Conservation (phyloP, 2,888 invertebrate genomes). For the Buathra laborator region DNA sequence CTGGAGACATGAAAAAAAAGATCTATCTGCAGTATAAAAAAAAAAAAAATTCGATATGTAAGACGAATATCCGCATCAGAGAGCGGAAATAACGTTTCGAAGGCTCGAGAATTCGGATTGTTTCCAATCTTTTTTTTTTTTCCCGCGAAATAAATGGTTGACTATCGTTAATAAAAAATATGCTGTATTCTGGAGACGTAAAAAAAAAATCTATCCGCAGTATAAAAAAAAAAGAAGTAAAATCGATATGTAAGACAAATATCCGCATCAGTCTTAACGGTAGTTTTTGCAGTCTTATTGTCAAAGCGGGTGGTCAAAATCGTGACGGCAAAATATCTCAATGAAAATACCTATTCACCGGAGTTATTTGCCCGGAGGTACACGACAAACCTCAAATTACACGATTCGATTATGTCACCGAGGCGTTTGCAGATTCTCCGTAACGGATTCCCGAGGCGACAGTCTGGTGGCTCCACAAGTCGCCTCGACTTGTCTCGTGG, state of each 20-base stretch:
- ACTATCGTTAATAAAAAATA: no score
- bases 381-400: slow-evolving; percentile 4
- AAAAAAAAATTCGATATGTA: neutral
- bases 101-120: no score
- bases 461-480: neutral
- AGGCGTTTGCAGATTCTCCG: slow-evolving; percentile 23
- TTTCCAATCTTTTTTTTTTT: no score
- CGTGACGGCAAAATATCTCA: neutral
- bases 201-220: neutral
- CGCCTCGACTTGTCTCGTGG: neutral
- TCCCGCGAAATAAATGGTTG: no score
- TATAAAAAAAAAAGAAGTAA: neutral
- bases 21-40: neutral
- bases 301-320: neutral
- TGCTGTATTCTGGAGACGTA: neutral
- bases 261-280: neutral
- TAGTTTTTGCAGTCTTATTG: neutral
- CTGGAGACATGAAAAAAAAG: neutral
- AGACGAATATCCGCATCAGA: neutral
- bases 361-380: neutral
- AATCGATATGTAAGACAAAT: neutral
- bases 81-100: no score
- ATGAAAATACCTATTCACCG: neutral
- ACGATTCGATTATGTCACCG: slow-evolving; percentile 31
- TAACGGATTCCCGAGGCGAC: slow-evolving; percentile 43